A percentile compares a stretch with the other conserved stretches of the same genome.
Conservation (phyloP, 2,888 invertebrate species). For the Deroplatys truncata region DNA sequence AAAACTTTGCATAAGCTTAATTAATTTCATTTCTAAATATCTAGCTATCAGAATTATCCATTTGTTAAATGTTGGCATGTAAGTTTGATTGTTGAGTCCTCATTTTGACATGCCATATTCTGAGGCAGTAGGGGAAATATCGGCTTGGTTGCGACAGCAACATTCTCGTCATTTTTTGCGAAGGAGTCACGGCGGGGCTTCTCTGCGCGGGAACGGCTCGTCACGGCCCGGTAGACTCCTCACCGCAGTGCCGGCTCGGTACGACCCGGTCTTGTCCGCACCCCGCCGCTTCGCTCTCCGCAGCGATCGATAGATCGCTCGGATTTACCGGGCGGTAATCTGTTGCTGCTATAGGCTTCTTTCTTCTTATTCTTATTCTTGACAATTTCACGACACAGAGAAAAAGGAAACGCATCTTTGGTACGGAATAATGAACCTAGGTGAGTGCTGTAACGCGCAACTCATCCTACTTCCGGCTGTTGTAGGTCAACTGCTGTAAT, state of each 20-base stretch:
- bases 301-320: constrained; percentile 20
- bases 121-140: no score
- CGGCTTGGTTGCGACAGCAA: neutral
- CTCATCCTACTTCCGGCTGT: no score
- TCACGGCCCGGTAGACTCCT: constrained; percentile 19
- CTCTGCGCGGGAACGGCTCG: neutral
- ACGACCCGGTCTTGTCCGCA: constrained; percentile 26
- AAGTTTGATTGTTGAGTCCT: no score
- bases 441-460: no score
- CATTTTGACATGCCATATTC: no score
- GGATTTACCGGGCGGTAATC: neutral
- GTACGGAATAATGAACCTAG: no score
- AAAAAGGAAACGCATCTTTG: no score
- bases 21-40: no score
- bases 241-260: constrained; percentile 28
- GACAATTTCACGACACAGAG: neutral
- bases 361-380: neutral
- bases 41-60: no score
- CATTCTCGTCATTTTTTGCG: neutral
- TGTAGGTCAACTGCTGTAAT: no score
- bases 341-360: neutral
- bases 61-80: no score
- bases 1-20: no score
- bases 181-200: neutral
- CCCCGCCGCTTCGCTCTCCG: constrained; percentile 16